Conservation (phyloP, 2,888 invertebrate species). For the Lumbricus terrestris region DNA sequence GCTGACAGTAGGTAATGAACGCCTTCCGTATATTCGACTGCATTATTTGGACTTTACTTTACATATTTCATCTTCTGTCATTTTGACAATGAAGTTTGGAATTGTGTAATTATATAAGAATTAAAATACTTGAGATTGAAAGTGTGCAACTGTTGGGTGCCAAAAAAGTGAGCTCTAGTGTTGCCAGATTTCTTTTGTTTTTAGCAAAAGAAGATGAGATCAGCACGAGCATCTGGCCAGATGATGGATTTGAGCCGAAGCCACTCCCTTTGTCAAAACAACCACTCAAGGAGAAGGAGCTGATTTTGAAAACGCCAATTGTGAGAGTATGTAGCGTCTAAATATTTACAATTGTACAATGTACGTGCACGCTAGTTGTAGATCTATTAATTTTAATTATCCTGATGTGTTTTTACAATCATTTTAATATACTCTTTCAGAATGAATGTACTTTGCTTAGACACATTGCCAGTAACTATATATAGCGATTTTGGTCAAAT, state of each 20-base stretch:
- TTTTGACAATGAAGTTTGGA: neutral
- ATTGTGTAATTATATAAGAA: neutral
- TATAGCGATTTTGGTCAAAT: neutral
- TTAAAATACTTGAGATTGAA: neutral
- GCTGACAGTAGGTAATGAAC: too few relatives aligned
- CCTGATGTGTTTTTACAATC: neutral
- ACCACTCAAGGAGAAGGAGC: neutral
- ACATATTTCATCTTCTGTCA: neutral
- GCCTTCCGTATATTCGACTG: too few relatives aligned
- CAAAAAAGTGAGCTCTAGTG: neutral
- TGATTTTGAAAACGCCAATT: neutral
- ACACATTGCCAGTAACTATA: neutral
- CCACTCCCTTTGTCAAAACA: neutral
- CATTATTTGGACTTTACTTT: neutral
- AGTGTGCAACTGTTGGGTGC: neutral
- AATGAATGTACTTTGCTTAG: neutral
- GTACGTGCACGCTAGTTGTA: neutral
- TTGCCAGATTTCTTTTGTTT: neutral
- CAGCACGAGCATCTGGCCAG: neutral
- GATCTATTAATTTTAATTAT: neutral
- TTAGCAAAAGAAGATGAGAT: neutral
- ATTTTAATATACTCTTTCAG: neutral
- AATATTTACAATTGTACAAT: neutral
- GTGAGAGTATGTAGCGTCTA: neutral
- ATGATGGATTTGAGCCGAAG: neutral